Percentiles rank a stretch among this genome's conserved stretches.
Conservation (phyloP, 1,140 invertebrate species). For the Drosophila setifemur region DNA sequence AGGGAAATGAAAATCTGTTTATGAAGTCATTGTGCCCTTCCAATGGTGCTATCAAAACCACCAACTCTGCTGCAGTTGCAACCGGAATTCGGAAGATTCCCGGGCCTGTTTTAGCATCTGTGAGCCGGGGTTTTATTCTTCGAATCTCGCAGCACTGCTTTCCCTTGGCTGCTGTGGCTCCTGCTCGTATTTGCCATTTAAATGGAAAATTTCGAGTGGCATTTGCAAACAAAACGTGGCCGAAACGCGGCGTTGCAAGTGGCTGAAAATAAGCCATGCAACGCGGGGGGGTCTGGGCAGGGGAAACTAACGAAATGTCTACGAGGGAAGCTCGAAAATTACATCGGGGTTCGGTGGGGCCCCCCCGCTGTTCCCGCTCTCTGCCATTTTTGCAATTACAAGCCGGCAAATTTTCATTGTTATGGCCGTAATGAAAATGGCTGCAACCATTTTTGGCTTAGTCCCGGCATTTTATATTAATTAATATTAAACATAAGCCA, state of each 20-base stretch:
- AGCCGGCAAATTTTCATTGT: slow-evolving; percentile 65
- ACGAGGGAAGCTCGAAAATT: slow-evolving; percentile 33
- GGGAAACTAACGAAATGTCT: slow-evolving; percentile 21
- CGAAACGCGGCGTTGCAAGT: slow-evolving; percentile 56
- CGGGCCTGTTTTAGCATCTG: slow-evolving; percentile 26
- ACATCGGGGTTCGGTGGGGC: slow-evolving; percentile 4
- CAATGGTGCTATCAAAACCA: slow-evolving; percentile 52
- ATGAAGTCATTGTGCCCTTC: slow-evolving; percentile 73
- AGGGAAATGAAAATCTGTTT: slow-evolving; percentile 73
- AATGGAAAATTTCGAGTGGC: slow-evolving; percentile 66
- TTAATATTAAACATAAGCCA: slow-evolving; percentile 69
- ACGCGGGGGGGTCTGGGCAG: not conserved
- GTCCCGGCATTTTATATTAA: slow-evolving; percentile 70
- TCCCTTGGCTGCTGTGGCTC: slow-evolving; percentile 5
- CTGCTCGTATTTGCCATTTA: slow-evolving; percentile 64
- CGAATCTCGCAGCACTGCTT: slow-evolving; percentile 20
- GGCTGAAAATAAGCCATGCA: slow-evolving; percentile 67
- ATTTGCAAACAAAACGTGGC: slow-evolving; percentile 72
- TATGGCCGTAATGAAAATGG: slow-evolving; percentile 71
- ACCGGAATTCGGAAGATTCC: slow-evolving; percentile 19
- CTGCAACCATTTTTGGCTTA: slow-evolving; percentile 65
- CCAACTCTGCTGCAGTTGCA: slow-evolving; percentile 29
- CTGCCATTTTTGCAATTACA: slow-evolving; percentile 72
- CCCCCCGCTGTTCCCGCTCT: not conserved
- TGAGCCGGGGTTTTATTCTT: slow-evolving; percentile 5